Conservation (phyloP, 2,888 invertebrate species). For the Meandrusa payeni region DNA sequence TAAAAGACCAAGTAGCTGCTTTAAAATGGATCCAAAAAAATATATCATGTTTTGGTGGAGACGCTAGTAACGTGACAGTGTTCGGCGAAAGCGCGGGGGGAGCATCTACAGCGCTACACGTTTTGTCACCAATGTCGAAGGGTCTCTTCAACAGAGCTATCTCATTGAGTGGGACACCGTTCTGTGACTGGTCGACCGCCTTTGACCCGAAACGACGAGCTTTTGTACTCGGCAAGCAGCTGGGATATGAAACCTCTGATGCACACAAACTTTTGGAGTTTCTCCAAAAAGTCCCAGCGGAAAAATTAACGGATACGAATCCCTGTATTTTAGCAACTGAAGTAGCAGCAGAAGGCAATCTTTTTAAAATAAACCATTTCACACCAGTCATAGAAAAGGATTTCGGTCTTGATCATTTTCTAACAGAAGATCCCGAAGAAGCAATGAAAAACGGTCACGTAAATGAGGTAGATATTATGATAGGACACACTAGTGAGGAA, state of each 20-base stretch:
- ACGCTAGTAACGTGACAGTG: slow-evolving; percentile 61
- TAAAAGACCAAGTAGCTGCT: slow-evolving; percentile 71
- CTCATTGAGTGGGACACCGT: slow-evolving; percentile 88
- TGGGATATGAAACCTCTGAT: slow-evolving; percentile 51
- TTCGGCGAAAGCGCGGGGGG: slow-evolving; percentile 70
- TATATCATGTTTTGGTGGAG: slow-evolving; percentile 60
- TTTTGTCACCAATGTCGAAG: slow-evolving; percentile 65
- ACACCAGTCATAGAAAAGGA: slow-evolving; percentile 40
- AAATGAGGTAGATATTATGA: slow-evolving; percentile 82
- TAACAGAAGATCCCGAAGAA: too few relatives aligned
- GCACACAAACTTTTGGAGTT: slow-evolving; percentile 49
- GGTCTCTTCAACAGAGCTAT: slow-evolving; percentile 76
- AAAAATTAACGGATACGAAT: too few relatives aligned
- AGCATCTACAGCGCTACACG: slow-evolving; percentile 48
- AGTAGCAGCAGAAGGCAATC: too few relatives aligned
- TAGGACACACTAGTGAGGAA: slow-evolving; percentile 86
- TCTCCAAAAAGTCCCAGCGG: too few relatives aligned
- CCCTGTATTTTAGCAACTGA: too few relatives aligned
- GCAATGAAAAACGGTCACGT: too few relatives aligned
- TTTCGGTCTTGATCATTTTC: too few relatives aligned
- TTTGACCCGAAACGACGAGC: slow-evolving; percentile 72
- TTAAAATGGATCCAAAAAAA: slow-evolving; percentile 62
- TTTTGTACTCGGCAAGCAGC: slow-evolving; percentile 39
- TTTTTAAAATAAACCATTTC: too few relatives aligned
- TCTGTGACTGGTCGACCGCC: too few relatives aligned